Evolutionary conservation across 2,797 vertebrate species (phyloP), one percentile per base, ranked within the genome.

Genomic region (Nyctalus aviator): DNA sequence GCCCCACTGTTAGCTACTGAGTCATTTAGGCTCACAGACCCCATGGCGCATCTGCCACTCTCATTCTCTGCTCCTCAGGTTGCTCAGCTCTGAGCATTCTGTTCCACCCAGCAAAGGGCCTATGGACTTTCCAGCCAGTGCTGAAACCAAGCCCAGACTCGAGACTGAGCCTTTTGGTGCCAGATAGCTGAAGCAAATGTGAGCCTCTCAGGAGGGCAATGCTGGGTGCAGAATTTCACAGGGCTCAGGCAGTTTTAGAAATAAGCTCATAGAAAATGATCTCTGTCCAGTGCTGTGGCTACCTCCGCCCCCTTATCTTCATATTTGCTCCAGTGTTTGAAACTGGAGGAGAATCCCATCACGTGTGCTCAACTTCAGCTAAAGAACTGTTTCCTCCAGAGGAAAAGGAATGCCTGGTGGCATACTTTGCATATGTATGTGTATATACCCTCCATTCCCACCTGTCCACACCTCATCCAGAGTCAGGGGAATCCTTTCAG

Each of bases 371-470:
- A 27, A 13, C 59, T 2, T 13, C 14, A n/a, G 37, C 14, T 5
- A 9, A 21, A 14, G 27, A 25, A 13, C 32, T 23, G 17, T 6
- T 2, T 41, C n/a, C 11, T 18, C 9, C 2, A 23, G 12, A 44
- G 35, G 71, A 37, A 17, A 41, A 64, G 44, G 57, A 10, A 8
- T 18, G 53, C 27, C 37, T 6, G 11, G 21, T 0, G 13, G 7
- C 4, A 4, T 66, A 3, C 14, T 62, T n/a, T 25, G 35, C 62
- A 1, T 27, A 4, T 0, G 6, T 27, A 7, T 1, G 6, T n/a
- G 2, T 0, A 0, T 2, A 4, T 17, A 4, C 53, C 32, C 23
- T 23, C n/a, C 8, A 0, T 46, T 8, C 30, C 11, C 27, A 0
- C 21, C 41, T 1, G 21, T 6, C 32, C 35, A 3, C 2, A 5